Evolutionary conservation across 2,888 invertebrate genomes (phyloP).

Genomic region (Anaspis maculata): DNA sequence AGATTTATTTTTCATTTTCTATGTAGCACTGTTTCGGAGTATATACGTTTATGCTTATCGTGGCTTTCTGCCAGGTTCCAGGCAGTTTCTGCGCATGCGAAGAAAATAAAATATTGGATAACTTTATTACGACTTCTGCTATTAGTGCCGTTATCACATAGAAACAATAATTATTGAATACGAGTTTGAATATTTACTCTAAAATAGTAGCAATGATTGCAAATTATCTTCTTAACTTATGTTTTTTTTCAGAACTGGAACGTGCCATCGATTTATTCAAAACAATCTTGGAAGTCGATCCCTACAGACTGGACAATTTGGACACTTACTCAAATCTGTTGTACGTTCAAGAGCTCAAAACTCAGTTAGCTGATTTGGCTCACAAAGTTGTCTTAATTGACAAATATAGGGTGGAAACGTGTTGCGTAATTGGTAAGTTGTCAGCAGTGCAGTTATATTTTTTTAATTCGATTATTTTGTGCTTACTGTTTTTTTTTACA

Average conservation of each 20-base stretch:
- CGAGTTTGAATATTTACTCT: no score
- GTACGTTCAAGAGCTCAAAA: slow-evolving; percentile 87
- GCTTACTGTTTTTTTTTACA: slow-evolving; percentile 32
- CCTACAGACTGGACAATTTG: slow-evolving; percentile 89
- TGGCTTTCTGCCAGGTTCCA: no score
- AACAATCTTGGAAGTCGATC: slow-evolving; percentile 77
- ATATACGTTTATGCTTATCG: no score
- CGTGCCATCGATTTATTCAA: slow-evolving; percentile 80
- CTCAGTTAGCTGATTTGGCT: slow-evolving; percentile 86
- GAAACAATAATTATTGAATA: no score
- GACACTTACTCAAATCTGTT: slow-evolving; percentile 94
- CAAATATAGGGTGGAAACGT: slow-evolving; percentile 95
- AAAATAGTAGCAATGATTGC: no score
- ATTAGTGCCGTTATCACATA: no score
- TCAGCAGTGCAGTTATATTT: background rate
- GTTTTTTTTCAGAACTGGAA: slow-evolving; percentile 66
- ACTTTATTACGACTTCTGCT: no score
- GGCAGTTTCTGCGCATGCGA: no score
- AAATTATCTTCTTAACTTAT: background rate
- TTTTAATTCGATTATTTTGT: background rate
- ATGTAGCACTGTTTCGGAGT: no score
- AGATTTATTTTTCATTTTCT: no score
- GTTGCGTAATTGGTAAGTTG: slow-evolving; percentile 84
- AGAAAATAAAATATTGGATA: no score
- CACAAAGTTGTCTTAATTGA: slow-evolving; percentile 90